phyloP scores from a whole-genome alignment of 2,888 invertebrate species.

The Coleophora flavipennella region DNA sequence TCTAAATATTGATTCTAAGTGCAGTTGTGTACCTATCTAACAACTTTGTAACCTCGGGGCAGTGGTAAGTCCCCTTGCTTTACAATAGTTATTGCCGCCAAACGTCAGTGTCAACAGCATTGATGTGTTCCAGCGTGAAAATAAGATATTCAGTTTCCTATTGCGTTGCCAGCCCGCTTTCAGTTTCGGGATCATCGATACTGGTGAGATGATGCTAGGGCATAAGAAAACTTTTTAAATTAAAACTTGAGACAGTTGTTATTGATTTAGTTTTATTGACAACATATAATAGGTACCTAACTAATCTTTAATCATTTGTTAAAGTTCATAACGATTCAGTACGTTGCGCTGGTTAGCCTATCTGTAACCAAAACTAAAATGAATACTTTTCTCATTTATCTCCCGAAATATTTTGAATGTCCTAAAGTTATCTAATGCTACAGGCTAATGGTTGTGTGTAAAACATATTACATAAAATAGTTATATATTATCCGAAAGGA shows the following conservation, averaged over 20 bases:
- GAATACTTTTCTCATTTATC: conserved; percentile 2
- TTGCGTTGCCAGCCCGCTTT: neutral
- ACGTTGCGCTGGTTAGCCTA: too few species aligned
- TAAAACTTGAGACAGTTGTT: too few species aligned
- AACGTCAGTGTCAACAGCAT: too few species aligned
- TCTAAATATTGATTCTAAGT: conserved; percentile 17
- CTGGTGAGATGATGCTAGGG: neutral
- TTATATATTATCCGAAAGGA: conserved; percentile 11
- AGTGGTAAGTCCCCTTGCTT: too few species aligned
- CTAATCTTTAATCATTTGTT: too few species aligned
- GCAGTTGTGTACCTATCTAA: conserved; percentile 6
- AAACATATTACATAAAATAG: conserved; percentile 26
- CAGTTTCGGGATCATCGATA: neutral
- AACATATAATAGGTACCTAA: too few species aligned
- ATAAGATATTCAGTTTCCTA: too few species aligned
- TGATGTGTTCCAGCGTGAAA: too few species aligned
- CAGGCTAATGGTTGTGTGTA: conserved; percentile 54
- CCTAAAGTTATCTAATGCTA: conserved; percentile 8
- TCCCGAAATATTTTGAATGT: conserved; percentile 7
- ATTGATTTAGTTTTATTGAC: too few species aligned
- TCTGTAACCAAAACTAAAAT: neutral
- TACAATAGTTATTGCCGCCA: neutral
- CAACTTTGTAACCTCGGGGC: too few species aligned
- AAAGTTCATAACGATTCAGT: too few species aligned
- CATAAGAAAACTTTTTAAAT: neutral